Evolutionary conservation across 35 echinoderm and acorn worm species (phyloP).

Genomic region (Strongylocentrotus purpuratus): DNA sequence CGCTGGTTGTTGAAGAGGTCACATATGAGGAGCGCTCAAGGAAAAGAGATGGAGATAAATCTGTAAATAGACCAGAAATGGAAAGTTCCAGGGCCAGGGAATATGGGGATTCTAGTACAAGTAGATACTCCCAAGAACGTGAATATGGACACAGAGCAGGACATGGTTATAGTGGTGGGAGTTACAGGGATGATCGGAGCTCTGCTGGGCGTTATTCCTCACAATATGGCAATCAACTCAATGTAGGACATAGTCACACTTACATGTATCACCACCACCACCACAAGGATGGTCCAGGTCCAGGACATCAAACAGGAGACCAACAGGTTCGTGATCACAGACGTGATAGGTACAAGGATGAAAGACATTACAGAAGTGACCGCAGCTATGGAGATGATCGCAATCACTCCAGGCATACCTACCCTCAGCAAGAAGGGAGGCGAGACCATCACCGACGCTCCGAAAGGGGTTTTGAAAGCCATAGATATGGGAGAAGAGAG

Average conservation of each 20-base stretch:
- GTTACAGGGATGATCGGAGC: not conserved
- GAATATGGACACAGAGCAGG: not conserved
- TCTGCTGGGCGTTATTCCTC: not conserved
- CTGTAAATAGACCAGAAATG: not conserved
- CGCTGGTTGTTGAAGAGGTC: not conserved
- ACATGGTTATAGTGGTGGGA: not conserved
- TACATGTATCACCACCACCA: not conserved
- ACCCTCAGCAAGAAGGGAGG: not conserved
- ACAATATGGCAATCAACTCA: not conserved
- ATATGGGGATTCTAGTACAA: not conserved
- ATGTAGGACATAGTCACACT: not conserved
- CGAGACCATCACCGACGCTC: not conserved
- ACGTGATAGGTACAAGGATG: not conserved
- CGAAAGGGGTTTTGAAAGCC: not conserved
- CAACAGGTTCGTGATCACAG: not conserved
- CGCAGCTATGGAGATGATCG: not conserved
- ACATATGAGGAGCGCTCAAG: not conserved
- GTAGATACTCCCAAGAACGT: not conserved
- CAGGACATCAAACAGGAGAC: not conserved
- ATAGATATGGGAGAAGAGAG: not conserved
- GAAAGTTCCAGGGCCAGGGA: not conserved
- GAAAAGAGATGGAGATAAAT: not conserved
- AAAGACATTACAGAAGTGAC: not conserved
- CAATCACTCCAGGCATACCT: not conserved
- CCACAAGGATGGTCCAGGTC: not conserved